These are phyloP conservation scores for Nasonia longicornis DNA, from an alignment of 1,140 invertebrate genomes.

Conservation along the genomic window DNA sequence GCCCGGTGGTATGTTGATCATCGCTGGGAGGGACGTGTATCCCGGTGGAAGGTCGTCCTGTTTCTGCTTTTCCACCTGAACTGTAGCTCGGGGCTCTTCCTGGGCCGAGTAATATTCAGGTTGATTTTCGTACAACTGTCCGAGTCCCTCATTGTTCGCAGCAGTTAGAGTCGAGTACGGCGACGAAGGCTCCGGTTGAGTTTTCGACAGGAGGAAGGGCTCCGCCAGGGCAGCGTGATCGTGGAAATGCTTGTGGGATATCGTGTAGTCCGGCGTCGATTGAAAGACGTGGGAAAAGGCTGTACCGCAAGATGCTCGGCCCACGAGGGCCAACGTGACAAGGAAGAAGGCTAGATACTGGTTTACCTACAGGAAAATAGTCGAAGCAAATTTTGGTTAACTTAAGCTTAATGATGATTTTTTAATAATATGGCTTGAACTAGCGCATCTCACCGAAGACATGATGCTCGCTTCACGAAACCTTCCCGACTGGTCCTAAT, in stretches of 20 bases:
- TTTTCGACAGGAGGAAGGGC: neutral
- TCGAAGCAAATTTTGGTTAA: too few relatives aligned
- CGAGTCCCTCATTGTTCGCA: neutral
- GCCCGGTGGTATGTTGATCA: conserved; percentile 18
- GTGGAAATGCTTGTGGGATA: conserved; percentile 11
- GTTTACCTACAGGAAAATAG: neutral
- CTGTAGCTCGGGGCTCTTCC: neutral
- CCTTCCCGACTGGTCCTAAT: conserved; percentile 4
- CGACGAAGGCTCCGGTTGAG: neutral
- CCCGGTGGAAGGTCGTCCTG: neutral
- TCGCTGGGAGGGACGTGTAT: conserved; percentile 13
- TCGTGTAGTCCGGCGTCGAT: conserved; percentile 6
- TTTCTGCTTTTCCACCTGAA: neutral
- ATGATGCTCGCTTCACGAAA: conserved; percentile 6
- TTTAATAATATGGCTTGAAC: too few relatives aligned
- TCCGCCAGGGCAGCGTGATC: neutral
- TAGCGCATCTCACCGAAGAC: conserved; percentile 7
- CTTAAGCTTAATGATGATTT: too few relatives aligned
- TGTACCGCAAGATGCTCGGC: neutral
- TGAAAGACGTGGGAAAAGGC: neutral
- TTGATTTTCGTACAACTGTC: too few relatives aligned
- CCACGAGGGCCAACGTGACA: neutral
- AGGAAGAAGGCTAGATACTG: neutral
- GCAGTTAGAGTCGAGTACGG: neutral
- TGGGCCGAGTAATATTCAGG: too few relatives aligned